Conservation (phyloP, 2,113 vertebrate genomes). For the Catagonus wagneri region DNA sequence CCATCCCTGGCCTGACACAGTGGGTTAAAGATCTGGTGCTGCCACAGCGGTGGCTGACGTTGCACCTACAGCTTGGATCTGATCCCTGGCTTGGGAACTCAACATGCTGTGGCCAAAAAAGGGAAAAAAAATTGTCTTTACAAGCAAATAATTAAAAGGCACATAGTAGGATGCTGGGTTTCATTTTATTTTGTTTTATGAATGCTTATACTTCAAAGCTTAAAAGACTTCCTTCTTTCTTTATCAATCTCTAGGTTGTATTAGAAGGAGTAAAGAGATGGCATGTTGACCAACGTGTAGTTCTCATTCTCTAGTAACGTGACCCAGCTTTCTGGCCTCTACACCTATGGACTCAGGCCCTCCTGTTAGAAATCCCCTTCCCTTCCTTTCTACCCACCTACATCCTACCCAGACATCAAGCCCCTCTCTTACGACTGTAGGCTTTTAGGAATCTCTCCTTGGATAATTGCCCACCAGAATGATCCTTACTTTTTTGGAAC, state of each 20-base stretch:
- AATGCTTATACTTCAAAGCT: background rate
- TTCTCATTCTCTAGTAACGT: background rate
- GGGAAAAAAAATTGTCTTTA: background rate
- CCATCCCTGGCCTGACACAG: too few relatives aligned
- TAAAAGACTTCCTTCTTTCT: conserved; percentile 3
- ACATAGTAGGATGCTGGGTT: background rate
- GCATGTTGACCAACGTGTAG: background rate
- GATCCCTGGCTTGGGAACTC: too few relatives aligned
- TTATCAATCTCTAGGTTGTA: background rate
- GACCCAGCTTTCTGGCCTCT: background rate
- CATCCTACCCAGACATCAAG: background rate
- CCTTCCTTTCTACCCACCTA: background rate
- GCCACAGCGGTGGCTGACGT: too few relatives aligned
- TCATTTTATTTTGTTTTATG: conserved; percentile 29
- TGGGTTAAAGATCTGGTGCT: too few relatives aligned
- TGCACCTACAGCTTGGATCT: too few relatives aligned
- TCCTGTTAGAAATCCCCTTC: background rate
- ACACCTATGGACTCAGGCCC: background rate
- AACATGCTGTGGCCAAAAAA: too few relatives aligned
- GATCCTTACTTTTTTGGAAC: conserved; percentile 52
- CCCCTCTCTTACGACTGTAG: background rate
- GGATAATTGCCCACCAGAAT: conserved; percentile 8
- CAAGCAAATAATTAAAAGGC: conserved; percentile 10
- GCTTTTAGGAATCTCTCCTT: conserved; percentile 37
- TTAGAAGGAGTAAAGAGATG: background rate